Evolutionary conservation across 2,113 vertebrate genomes (phyloP), one percentile per base, ranked within the genome.

Genomic region (Pipa parva): DNA sequence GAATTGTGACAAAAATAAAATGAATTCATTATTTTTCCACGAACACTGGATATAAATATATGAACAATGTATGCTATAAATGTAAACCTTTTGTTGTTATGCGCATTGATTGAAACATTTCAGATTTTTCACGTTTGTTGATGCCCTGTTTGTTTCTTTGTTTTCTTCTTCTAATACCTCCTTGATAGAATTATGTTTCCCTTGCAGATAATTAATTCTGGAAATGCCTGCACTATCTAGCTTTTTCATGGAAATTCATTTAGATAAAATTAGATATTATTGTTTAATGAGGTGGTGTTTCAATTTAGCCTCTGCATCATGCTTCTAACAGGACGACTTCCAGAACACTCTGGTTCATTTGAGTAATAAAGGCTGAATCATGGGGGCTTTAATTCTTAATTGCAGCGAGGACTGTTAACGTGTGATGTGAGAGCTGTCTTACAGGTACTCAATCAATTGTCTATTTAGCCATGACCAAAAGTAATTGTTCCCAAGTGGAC

Each of bases 321-420:
- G 87, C 86, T 84, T 89, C 85, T 83, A 87, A 84, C 85, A 75
- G 73, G 85, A 89, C n/a, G n/a, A n/a, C 82, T 56, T 48, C 85
- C 95, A 91, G 90, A 90, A 92, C 92, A 92, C 91, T 92, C 95
- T 92, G 94, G 95, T 97, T 95, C 95, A 95, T 98, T 97, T 91
- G 90, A 91, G 88, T 93, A 93, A 97, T 98, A 97, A 98, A 94
- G 91, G 92, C 92, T 89, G 91, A 90, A 97, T 94, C 92, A 93
- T 96, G 89, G 90, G 92, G 90, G 93, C 92, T 97, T 98, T 98
- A 97, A 98, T 97, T 95, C 94, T 94, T 97, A 97, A 97, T 96
- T 90, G 89, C 94, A 90, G 86, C 89, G 86, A 93, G 93, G 92
- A 98, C 96, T 97, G 95, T 98, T 97, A 98, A 97, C 89, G 88